These are phyloP conservation scores for Ochotona princeps DNA, from an alignment of 2,113 vertebrate genomes.

Conservation along the genomic window DNA sequence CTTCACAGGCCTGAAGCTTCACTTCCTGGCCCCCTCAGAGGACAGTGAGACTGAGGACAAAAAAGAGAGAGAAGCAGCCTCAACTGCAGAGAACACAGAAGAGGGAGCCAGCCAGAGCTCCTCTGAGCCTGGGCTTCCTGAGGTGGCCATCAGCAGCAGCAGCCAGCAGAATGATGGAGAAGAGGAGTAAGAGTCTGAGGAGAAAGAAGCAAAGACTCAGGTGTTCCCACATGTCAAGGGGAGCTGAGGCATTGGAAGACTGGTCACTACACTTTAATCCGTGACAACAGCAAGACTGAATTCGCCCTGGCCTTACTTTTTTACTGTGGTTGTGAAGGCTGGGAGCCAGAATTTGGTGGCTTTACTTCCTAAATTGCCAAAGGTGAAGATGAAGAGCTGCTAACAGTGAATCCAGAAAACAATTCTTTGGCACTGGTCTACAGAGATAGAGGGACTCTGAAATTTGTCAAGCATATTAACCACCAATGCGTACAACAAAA, in stretches of 20 bases:
- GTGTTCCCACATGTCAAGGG: constrained; percentile 88
- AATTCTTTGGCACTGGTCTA: constrained; percentile 96
- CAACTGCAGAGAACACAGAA: constrained; percentile 40
- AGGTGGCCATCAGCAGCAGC: neutral
- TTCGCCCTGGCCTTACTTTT: constrained; percentile 94
- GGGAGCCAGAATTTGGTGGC: constrained; percentile 94
- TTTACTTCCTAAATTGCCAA: constrained; percentile 96
- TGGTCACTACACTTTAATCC: constrained; percentile 92
- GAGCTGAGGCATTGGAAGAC: constrained; percentile 93
- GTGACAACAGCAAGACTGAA: constrained; percentile 91
- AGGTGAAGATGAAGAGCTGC: constrained; percentile 98
- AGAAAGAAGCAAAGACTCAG: accelerated
- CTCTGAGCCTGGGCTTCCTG: constrained; percentile 37
- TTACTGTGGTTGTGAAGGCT: constrained; percentile 92
- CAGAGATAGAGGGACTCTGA: constrained; percentile 96
- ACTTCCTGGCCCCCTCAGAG: constrained; percentile 90
- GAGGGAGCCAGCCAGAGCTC: constrained; percentile 57
- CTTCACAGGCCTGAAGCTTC: constrained; percentile 95
- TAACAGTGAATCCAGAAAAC: constrained; percentile 95
- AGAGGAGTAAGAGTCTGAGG: constrained; percentile 14
- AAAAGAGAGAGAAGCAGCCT: constrained; percentile 55
- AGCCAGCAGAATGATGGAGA: constrained; percentile 75
- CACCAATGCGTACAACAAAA: constrained; percentile 86
- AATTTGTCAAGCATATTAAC: constrained; percentile 97
- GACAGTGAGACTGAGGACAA: constrained; percentile 81